Base-by-base conservation (phyloP, 2,888 invertebrate species). In the Cotesia congregata region DNA sequence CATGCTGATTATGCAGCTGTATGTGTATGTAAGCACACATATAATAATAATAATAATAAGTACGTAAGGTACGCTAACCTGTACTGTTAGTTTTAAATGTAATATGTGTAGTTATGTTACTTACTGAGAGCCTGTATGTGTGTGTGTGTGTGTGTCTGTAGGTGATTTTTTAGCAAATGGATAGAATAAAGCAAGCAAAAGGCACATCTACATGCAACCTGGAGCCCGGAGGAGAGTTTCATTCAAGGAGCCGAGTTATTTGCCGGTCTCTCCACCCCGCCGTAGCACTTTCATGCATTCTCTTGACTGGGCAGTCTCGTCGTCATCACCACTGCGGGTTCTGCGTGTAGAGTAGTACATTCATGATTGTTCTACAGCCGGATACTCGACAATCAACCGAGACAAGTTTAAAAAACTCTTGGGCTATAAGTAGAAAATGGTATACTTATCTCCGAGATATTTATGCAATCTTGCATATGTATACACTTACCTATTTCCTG, bases 181-280 rank as follows among this genome's bases (percentile, higher is more conserved):
- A 62, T 62, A 7, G 17, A 7, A 62, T 62, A 62, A 62, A 20
- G 15, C 6, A 20, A 15, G 20, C 62, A 50, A 50, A 50, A 50
- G 12, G 50, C 62, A 62, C 62, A 20, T 17, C 17, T 62, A 17
- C 62, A 62, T 62, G 62, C 15, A 17, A 17, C 62, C 15, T 62
- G 17, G 20, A 62, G 62, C 75, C 41, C 68, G 38, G 71, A 38
- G 59, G 59, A 72, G 80, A 77, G 77, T 79, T 80, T 80, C 80
- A 80, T 80, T 80, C 79, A 80, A 78, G 80, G 75, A 80, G 77
- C 73, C 77, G 20, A 38, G 15, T 60, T n/a, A 20, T 15, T 60
- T 15, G 30, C 61, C 12, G 39, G 41, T 9, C 50, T 40, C 72
- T 30, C 17, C 9, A 15, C 62, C 71, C 62, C 72, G 41, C 40